These are phyloP conservation scores for Apamea epomidion DNA, from an alignment of 2,888 invertebrate genomes.

Conservation along the genomic window DNA sequence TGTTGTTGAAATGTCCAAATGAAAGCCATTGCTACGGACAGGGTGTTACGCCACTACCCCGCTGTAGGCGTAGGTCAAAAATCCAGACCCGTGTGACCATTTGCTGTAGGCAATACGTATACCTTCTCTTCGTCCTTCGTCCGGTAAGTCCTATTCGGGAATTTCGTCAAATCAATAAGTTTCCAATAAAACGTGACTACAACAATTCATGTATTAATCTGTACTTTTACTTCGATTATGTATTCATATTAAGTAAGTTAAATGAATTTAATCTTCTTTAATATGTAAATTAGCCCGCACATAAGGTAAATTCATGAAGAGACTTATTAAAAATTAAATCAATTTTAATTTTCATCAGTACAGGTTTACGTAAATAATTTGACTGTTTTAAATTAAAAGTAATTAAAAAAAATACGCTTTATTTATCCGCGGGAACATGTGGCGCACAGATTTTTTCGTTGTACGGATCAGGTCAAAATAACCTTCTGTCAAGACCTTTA, in stretches of 20 bases:
- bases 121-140: too few species aligned
- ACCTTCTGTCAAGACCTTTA: too few species aligned
- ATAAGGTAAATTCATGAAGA: constrained; percentile 7
- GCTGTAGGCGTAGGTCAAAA: not conserved
- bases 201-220: not conserved
- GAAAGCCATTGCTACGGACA: not conserved
- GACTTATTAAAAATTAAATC: not conserved
- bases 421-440: too few species aligned
- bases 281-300: not conserved
- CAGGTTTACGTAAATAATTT: constrained; percentile 1
- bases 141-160: not conserved
- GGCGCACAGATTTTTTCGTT: too few species aligned
- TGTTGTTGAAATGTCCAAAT: not conserved
- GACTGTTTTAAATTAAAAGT: not conserved
- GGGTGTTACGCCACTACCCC: not conserved
- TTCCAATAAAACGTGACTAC: not conserved
- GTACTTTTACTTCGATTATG: not conserved
- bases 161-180: not conserved
- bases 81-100: too few species aligned
- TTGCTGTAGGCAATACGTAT: not conserved
- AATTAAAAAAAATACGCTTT: not conserved
- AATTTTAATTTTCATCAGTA: not conserved
- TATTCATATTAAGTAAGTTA: not conserved
- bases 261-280: not conserved
- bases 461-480: too few species aligned